phyloP scores from a whole-genome alignment of 2,113 vertebrate genomes.

The Nannobrachium achirus region DNA sequence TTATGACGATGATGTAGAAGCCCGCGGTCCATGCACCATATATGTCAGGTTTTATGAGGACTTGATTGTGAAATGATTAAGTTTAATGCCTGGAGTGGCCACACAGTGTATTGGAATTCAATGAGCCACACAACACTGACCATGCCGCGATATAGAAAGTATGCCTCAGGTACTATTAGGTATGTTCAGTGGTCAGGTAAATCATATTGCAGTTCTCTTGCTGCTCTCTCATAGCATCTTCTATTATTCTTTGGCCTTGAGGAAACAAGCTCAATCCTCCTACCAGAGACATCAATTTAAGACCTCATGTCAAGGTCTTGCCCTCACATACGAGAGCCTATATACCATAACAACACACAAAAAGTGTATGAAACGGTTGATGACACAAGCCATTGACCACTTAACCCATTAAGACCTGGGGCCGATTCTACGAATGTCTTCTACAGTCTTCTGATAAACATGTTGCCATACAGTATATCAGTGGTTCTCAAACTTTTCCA shows the following conservation, averaged over 20 bases:
- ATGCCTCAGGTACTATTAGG: conserved; percentile 20
- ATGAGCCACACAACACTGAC: conserved; percentile 9
- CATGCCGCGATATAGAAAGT: conserved; percentile 16
- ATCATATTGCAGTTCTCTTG: conserved; percentile 34
- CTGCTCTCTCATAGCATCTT: neutral
- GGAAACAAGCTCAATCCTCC: neutral
- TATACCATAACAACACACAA: no score
- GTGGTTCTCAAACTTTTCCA: no score
- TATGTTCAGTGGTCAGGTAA: conserved; percentile 23
- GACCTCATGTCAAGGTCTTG: no score
- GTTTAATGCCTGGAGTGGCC: neutral
- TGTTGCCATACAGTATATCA: no score
- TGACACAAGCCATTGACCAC: no score
- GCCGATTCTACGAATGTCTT: no score
- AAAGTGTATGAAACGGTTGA: no score
- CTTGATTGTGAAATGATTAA: conserved; percentile 20
- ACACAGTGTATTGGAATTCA: conserved; percentile 20
- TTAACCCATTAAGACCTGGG: no score
- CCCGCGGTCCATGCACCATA: neutral
- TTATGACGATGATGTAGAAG: neutral
- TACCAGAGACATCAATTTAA: neutral
- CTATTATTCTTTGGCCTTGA: neutral
- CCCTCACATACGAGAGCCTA: no score
- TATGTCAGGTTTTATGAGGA: conserved; percentile 8
- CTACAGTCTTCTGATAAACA: no score